Evolutionary conservation across 2,888 invertebrate genomes (phyloP).

Genomic region (Chrysolina oricalcia): DNA sequence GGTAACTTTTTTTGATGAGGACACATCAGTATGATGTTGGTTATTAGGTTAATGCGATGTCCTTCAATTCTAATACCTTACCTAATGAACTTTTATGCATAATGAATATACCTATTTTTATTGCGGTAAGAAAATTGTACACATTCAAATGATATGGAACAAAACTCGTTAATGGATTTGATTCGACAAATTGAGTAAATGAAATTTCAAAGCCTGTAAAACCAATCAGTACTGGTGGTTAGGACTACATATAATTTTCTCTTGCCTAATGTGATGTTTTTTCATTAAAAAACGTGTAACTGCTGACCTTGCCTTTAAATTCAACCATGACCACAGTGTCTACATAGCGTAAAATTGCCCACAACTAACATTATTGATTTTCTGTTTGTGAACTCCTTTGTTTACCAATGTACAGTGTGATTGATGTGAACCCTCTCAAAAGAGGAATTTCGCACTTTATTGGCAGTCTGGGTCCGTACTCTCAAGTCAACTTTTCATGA

Average conservation of each 20-base stretch:
- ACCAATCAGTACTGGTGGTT: neutral
- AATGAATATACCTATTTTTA: no score
- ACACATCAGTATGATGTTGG: no score
- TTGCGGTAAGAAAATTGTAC: no score
- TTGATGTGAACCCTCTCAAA: neutral
- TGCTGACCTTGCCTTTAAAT: conserved; percentile 26
- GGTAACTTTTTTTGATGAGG: no score
- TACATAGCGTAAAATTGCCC: conserved; percentile 29
- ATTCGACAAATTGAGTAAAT: neutral
- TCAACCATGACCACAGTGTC: conserved; percentile 47
- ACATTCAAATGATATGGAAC: neutral
- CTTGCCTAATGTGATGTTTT: neutral
- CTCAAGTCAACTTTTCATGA: no score
- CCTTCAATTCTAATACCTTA: no score
- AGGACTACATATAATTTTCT: neutral
- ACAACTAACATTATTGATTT: neutral
- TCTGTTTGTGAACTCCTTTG: neutral
- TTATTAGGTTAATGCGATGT: no score
- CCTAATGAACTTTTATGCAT: no score
- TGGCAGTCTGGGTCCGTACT: no score
- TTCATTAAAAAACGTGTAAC: neutral
- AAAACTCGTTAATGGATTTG: neutral
- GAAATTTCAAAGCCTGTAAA: neutral
- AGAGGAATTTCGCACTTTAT: no score
- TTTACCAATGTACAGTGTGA: neutral